A percentile compares a stretch with the other conserved stretches of the same genome.
Evolutionary conservation across 2,888 invertebrate species (phyloP).

Genomic region (Cryptophagus acutangulus): DNA sequence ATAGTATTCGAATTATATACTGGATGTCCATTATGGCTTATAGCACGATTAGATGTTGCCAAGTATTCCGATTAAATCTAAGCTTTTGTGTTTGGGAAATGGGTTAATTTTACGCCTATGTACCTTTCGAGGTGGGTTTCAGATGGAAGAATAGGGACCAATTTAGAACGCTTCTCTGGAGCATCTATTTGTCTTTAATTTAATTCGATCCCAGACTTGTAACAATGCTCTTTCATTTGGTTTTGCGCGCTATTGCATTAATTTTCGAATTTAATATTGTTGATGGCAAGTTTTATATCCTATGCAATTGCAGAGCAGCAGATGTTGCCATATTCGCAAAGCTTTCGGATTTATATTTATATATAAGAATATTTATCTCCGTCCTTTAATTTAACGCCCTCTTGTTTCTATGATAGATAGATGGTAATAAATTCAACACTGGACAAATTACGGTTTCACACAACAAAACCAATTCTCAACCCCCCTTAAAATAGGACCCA

Average conservation of each 20-base stretch:
- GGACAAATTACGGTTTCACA: slow-evolving; percentile 5
- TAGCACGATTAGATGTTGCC: slow-evolving; percentile 30
- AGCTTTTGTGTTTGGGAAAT: slow-evolving; percentile 45
- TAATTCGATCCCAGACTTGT: too few species aligned
- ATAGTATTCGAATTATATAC: not conserved
- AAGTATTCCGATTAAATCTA: slow-evolving; percentile 43
- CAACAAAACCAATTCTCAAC: not conserved
- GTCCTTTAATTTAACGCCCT: slow-evolving; percentile 3
- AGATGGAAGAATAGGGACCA: slow-evolving; percentile 42
- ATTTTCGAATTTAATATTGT: too few species aligned
- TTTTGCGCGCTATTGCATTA: too few species aligned
- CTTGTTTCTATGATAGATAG: slow-evolving; percentile 5
- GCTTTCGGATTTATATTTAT: too few species aligned
- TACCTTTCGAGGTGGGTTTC: slow-evolving; percentile 43
- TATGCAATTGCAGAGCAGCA: too few species aligned
- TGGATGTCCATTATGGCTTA: not conserved
- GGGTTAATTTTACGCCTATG: slow-evolving; percentile 49
- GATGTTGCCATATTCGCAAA: too few species aligned
- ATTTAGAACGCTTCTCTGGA: slow-evolving; percentile 15
- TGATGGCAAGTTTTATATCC: too few species aligned
- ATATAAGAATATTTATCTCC: not conserved
- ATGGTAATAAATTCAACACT: slow-evolving; percentile 2
- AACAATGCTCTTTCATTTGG: too few species aligned
- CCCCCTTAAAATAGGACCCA: too few species aligned
- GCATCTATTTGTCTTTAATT: slow-evolving; percentile 32